phyloP scores from a whole-genome alignment of 2,797 vertebrate genomes.

The Takifugu rubripes region DNA sequence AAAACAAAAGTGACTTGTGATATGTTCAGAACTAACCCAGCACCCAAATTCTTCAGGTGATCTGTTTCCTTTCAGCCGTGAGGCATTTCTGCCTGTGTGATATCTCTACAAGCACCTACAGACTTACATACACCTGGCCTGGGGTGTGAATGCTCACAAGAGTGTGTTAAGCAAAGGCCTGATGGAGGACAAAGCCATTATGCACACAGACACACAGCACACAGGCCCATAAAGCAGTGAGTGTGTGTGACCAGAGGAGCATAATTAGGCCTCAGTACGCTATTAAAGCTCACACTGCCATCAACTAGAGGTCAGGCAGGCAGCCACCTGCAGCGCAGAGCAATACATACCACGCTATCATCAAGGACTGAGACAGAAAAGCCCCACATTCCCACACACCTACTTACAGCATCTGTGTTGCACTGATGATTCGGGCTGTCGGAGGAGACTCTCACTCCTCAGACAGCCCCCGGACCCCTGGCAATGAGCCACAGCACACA shows the following conservation, averaged over 20 bases:
- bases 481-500: neutral
- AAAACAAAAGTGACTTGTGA: too few species aligned
- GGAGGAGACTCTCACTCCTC: too few species aligned
- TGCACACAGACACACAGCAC: conserved; percentile 34
- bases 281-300: conserved; percentile 71
- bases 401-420: conserved; percentile 8
- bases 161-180: conserved; percentile 36
- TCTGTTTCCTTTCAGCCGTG: too few species aligned
- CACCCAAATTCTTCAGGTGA: too few species aligned
- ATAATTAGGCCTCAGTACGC: conserved; percentile 76
- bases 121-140: conserved; percentile 35
- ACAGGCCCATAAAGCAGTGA: conserved; percentile 56
- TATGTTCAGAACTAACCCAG: too few species aligned
- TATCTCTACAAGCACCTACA: conserved; percentile 67
- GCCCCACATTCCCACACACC: conserved; percentile 32
- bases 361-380: conserved; percentile 42
- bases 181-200: conserved; percentile 31
- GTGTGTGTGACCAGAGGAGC: conserved; percentile 59
- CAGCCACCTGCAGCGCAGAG: conserved; percentile 63
- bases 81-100: conserved; percentile 57
- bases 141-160: conserved; percentile 16
- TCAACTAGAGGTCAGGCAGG: conserved; percentile 70
- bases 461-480: too few species aligned
- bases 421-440: neutral
- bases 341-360: conserved; percentile 31